Conservation (phyloP, 2,113 vertebrate species). For the Callithrix jacchus region DNA sequence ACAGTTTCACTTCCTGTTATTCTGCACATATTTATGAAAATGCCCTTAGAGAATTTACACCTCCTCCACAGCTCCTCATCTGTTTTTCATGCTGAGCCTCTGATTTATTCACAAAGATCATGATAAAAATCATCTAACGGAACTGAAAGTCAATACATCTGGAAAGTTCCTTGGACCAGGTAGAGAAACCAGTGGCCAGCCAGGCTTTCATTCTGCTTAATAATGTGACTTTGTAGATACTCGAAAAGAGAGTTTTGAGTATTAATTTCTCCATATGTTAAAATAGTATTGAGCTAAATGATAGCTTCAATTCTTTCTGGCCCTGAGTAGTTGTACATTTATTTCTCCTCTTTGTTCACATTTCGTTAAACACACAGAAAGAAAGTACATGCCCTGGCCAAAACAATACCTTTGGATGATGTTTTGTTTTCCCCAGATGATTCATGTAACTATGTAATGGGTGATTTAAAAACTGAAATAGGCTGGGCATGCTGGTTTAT, state of each 20-base stretch:
- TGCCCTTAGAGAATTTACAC: background rate
- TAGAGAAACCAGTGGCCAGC: background rate
- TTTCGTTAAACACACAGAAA: background rate
- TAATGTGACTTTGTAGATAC: background rate
- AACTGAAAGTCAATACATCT: background rate
- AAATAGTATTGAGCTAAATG: background rate
- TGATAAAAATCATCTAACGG: background rate
- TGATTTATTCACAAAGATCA: background rate
- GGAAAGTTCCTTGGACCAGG: background rate
- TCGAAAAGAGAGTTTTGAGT: background rate
- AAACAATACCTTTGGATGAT: background rate
- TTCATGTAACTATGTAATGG: background rate
- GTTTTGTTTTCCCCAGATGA: background rate
- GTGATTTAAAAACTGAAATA: background rate
- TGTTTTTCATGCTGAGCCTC: background rate
- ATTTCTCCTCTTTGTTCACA: background rate
- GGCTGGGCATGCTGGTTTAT: too few species aligned
- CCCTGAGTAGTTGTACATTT: background rate
- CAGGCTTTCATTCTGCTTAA: rapidly evolving
- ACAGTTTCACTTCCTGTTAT: background rate
- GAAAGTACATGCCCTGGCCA: background rate
- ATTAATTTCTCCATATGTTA: background rate
- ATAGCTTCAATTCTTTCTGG: background rate
- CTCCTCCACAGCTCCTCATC: background rate
- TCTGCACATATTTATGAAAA: background rate